These are phyloP conservation scores for Petrolisthes manimaculis DNA, from an alignment of 2,888 invertebrate genomes.

Conservation along the genomic window DNA sequence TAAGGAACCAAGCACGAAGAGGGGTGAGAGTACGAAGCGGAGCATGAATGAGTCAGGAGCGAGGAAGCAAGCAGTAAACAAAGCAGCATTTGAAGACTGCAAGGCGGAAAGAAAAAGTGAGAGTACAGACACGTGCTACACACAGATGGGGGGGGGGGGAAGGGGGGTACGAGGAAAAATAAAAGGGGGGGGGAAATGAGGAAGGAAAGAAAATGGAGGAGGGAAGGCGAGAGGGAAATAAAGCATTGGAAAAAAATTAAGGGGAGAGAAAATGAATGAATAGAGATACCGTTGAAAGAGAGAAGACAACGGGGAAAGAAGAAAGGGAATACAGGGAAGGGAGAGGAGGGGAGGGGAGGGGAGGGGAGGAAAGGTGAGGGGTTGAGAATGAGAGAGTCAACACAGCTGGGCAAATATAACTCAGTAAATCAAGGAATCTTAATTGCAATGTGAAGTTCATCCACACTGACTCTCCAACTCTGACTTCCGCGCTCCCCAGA, in stretches of 20 bases:
- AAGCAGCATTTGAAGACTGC: background rate
- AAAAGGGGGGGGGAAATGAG: background rate
- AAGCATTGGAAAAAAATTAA: too few species aligned
- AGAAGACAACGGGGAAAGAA: background rate
- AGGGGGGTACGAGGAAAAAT: background rate
- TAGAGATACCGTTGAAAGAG: background rate
- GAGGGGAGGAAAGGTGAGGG: background rate
- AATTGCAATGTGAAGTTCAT: constrained; percentile 29
- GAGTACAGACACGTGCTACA: constrained; percentile 11
- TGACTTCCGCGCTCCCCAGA: background rate
- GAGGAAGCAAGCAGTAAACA: background rate
- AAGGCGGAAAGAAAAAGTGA: constrained; percentile 10
- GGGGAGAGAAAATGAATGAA: too few species aligned
- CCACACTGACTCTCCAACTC: background rate
- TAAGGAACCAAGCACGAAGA: too few species aligned
- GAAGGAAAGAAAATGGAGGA: too few species aligned
- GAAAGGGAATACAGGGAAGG: background rate
- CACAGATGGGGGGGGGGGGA: background rate
- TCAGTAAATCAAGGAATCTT: constrained; percentile 20
- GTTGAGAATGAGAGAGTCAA: background rate
- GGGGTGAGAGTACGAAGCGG: background rate
- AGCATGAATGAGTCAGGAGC: background rate
- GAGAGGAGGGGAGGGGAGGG: background rate
- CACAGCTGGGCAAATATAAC: constrained; percentile 39
- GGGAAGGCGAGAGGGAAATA: too few species aligned